A percentile compares a stretch with the other conserved stretches of the same genome.
phyloP scores from a whole-genome alignment of 2,113 vertebrate species.

The Seriola rivoliana region DNA sequence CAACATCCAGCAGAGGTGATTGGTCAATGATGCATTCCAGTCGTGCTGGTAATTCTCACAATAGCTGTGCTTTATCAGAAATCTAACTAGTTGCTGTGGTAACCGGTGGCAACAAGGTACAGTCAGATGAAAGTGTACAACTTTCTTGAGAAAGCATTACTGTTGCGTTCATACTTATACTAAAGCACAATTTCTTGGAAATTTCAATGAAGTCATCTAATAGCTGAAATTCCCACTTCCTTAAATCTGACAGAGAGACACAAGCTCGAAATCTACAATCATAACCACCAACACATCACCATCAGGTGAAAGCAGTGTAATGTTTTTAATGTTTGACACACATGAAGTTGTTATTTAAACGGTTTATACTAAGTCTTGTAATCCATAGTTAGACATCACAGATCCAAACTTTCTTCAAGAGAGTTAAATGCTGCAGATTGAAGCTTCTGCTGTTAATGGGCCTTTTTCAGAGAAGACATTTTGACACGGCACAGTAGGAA shows the following conservation, averaged over 20 bases:
- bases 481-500: no score
- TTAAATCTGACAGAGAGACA: not conserved
- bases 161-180: not conserved
- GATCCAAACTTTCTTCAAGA: no score
- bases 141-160: not conserved
- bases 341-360: no score
- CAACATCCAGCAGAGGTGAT: slow-evolving; percentile 45
- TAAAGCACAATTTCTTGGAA: not conserved
- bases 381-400: no score
- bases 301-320: not conserved
- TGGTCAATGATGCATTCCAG: slow-evolving; percentile 51
- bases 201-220: not conserved
- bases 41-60: slow-evolving; percentile 36
- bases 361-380: no score
- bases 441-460: no score
- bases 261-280: not conserved
- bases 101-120: slow-evolving; percentile 16
- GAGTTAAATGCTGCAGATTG: no score
- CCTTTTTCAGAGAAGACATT: no score
- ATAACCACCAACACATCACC: not conserved
- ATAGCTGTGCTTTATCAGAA: slow-evolving; percentile 27
- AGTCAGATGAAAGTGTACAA: not conserved
- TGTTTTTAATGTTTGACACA: not conserved
- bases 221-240: not conserved
- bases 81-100: not conserved